Base-by-base conservation (phyloP, 2,797 vertebrate species). In the Anabacerthia variegaticeps region DNA sequence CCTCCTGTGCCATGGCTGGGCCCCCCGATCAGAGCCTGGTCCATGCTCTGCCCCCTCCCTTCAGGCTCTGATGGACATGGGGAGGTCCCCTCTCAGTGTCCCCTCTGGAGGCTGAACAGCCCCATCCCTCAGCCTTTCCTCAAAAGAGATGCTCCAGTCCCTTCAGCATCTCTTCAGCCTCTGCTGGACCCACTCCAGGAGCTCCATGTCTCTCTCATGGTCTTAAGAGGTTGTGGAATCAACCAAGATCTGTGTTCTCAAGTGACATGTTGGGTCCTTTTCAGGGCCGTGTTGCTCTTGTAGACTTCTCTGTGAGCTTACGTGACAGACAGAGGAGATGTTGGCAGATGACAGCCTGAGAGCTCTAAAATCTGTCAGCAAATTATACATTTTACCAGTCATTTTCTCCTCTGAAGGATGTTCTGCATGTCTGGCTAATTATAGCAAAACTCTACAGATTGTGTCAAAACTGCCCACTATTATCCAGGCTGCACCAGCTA, bases 401-500 rank as follows among this genome's bases (percentile, higher is more conserved):
- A 73, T 82, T 91, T 87, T 82, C 63, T 85, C 6, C 55, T 93
- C 71, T 44, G 71, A 85, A 82, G 30, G 26, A 66, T 79, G 63
- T 80, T 92, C 68, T 77, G 22, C n/a, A 49, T 6, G 3, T 83
- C 61, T 86, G 22, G 80, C 78, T 93, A 93, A 88, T 94, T 95
- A 85, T 73, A 81, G 72, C 21, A 78, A 89, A 92, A 34, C 34
- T 71, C 43, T 81, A 56, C 77, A 71, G 77, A 74, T 48, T 85
- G 78, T 92, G 58, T 92, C 89, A 95, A 85, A 96, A 89, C 36
- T 93, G 36, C 58, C 89, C 89, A 52, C 36, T 75, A 83, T 75
- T 92, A 89, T 62, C 67, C 73, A 83, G 69, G 36, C 54, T 89
- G 61, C 67, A 88, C 24, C 48, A 92, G 78, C 32, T 63, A 46